A percentile compares a stretch with the other conserved stretches of the same genome.
These are phyloP conservation scores for Scophthalmus maximus DNA, from an alignment of 2,113 vertebrate genomes.

Conservation along the genomic window DNA sequence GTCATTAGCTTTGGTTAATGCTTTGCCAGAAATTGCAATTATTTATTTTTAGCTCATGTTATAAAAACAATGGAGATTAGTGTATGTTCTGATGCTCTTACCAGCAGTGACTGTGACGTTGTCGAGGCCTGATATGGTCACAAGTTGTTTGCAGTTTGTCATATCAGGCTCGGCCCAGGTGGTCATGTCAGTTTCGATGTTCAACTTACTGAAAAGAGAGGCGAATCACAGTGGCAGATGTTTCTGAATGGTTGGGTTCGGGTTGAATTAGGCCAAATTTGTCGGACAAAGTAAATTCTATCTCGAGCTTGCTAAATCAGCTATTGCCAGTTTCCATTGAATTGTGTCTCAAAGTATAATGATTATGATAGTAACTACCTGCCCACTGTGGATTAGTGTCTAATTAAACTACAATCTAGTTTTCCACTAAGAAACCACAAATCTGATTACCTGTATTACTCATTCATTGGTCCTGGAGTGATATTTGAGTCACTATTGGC, in stretches of 20 bases:
- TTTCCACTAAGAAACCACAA: conserved; percentile 33
- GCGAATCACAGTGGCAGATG: neutral
- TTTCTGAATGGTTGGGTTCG: no score
- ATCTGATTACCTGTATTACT: conserved; percentile 32
- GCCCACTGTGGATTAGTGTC: neutral
- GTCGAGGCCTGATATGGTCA: conserved; percentile 82
- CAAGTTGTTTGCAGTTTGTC: conserved; percentile 77
- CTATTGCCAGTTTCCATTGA: neutral
- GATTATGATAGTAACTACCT: neutral
- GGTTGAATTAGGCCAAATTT: no score
- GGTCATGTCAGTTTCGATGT: conserved; percentile 67
- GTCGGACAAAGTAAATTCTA: no score
- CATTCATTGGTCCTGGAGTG: conserved; percentile 16
- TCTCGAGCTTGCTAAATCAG: no score
- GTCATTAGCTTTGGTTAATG: neutral
- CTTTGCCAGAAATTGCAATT: neutral
- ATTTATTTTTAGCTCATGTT: neutral
- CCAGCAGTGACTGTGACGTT: conserved; percentile 84
- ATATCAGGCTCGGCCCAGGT: conserved; percentile 84
- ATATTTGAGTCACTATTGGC: conserved; percentile 25
- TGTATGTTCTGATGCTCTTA: no score
- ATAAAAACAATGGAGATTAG: neutral
- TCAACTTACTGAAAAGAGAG: conserved; percentile 67
- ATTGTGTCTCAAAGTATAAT: no score
- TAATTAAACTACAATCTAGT: conserved; percentile 18